phyloP scores from a whole-genome alignment of 2,113 vertebrate species.

The Anhinga anhinga region DNA sequence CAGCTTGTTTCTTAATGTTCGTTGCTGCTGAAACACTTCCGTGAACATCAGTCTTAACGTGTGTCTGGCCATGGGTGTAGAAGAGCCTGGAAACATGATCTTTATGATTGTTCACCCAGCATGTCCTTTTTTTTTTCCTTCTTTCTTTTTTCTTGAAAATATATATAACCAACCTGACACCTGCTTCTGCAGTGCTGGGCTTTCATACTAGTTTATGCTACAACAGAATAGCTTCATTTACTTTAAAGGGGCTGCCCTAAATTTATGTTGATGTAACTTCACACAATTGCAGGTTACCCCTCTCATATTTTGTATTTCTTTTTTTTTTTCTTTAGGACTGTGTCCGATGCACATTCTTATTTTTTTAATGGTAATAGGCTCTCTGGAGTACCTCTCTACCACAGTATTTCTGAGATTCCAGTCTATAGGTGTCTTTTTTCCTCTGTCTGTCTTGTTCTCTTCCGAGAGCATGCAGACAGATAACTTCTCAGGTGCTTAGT shows the following conservation, averaged over 20 bases:
- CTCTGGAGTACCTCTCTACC: not conserved
- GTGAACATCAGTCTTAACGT: not conserved
- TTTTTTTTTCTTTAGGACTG: not conserved
- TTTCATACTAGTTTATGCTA: not conserved
- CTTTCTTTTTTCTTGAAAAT: not conserved
- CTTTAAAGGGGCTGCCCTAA: not conserved
- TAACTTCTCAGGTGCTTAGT: not conserved
- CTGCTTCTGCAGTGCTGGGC: not conserved
- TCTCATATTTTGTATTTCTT: not conserved
- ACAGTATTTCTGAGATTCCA: not conserved
- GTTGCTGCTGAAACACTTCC: not conserved
- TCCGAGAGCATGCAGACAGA: not conserved
- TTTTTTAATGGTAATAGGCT: not conserved
- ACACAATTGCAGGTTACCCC: not conserved
- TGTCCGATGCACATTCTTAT: not conserved
- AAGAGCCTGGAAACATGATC: not conserved
- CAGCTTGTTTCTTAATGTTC: not conserved
- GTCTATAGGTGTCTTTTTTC: not conserved
- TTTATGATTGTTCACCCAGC: not conserved
- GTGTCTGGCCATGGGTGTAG: not conserved
- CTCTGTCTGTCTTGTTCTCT: not conserved
- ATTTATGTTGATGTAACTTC: not conserved
- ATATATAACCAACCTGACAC: not conserved
- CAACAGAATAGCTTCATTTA: not conserved
- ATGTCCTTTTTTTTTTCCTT: not conserved